Evolutionary conservation across 2,888 invertebrate species (phyloP), one percentile per base, ranked within the genome.

Genomic region (Pyrrhia umbra): DNA sequence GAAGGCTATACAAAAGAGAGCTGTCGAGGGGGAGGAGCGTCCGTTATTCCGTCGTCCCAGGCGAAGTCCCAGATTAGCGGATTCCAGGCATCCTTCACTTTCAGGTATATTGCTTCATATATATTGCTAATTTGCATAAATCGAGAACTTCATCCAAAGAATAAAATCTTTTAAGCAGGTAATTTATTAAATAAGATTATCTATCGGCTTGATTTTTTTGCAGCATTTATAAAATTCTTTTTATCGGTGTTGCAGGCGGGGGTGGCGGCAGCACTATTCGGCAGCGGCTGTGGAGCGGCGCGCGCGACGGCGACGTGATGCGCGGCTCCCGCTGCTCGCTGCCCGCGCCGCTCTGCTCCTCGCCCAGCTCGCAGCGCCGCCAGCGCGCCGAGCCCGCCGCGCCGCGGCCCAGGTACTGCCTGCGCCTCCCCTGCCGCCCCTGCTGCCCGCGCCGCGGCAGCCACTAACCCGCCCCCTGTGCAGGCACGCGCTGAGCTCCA

Each of bases 1-100:
- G 68, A 96, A 96, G 75, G 98, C 98, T 37, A 97, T 98, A 63
- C 97, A 97, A 84, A 96, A 96, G 88, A 93, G 97, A 80, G 96
- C 96, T 51, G 96, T 97, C 40, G 97, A 97, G 82, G 95, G 97
- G 69, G 96, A 96, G 54, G 97, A 97, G 76, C 97, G 97, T 6
- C 98, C 98, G 0, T 90, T 98, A 46, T 98, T 98, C 90, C 97
- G 98, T 84, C 96, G 98, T 40, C 98, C 98, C 27, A 95, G 97
- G 20, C 95, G 97, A 74, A 97, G 97, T 88, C 98, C 98, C 0
- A 96, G 97, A 78, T 90, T 97, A 65, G 96, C 97, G 56, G 97
- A 97, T 78, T 97, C 97, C 0, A 95, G 98, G 46, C 97, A 97
- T 80, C 96, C 97, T 0, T 97, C 97, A 4, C 92, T 97, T 42